Conservation (phyloP, 2,888 invertebrate species). For the Cordilura impudica region DNA sequence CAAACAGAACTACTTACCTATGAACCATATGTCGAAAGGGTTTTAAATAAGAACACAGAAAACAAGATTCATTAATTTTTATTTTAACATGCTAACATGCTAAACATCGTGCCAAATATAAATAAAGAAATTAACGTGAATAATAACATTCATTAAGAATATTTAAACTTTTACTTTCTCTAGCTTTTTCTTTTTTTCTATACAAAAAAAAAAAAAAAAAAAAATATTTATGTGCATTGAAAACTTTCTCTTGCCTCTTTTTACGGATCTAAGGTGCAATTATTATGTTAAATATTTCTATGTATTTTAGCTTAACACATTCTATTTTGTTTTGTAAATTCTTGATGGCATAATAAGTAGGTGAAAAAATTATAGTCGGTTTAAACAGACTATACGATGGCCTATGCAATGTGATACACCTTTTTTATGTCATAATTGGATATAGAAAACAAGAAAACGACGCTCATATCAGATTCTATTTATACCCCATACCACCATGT, state of each 20-base stretch:
- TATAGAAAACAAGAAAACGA: neutral
- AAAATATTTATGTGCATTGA: neutral
- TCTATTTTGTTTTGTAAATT: conserved; percentile 40
- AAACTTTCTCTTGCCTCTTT: neutral
- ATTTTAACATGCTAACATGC: neutral
- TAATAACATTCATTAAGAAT: neutral
- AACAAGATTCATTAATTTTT: conserved; percentile 38
- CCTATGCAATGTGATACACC: too few species aligned
- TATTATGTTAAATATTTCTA: conserved; percentile 15
- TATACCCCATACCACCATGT: too few species aligned
- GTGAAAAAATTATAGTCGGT: too few species aligned
- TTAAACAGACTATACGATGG: too few species aligned
- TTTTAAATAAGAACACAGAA: too few species aligned
- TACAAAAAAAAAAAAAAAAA: too few species aligned
- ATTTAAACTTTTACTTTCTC: conserved; percentile 40
- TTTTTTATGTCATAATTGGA: too few species aligned
- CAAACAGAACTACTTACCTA: too few species aligned
- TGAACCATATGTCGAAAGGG: too few species aligned
- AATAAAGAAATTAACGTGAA: neutral
- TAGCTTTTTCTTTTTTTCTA: neutral
- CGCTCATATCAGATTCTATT: too few species aligned
- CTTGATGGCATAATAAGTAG: conserved; percentile 20
- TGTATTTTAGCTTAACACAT: conserved; percentile 32
- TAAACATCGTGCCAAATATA: neutral
- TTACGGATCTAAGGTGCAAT: conserved; percentile 23